Evolutionary conservation across 2,113 vertebrate species (phyloP).

Genomic region (Forbesichthys agassizii): DNA sequence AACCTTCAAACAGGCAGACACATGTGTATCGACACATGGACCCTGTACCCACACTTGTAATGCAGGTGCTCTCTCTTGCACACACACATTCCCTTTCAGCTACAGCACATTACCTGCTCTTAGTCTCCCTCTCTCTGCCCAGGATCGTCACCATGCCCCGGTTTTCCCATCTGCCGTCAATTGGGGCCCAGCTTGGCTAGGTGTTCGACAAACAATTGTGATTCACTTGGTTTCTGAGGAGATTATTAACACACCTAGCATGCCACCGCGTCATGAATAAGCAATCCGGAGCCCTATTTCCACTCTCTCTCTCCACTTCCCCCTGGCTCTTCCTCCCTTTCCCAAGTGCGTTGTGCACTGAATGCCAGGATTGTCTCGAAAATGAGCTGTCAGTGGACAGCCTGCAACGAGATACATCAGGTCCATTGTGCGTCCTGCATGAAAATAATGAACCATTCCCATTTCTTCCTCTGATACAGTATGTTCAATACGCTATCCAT

Average conservation of each 20-base stretch:
- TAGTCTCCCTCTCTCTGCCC: conserved; percentile 71
- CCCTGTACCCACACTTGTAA: conserved; percentile 50
- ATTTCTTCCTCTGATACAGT: conserved; percentile 64
- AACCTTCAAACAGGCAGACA: conserved; percentile 62
- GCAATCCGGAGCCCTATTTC: conserved; percentile 73
- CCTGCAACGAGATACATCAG: conserved; percentile 76
- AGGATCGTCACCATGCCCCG: conserved; percentile 65
- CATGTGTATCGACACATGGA: conserved; percentile 1
- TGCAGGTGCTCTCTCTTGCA: conserved; percentile 62
- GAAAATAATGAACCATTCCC: conserved; percentile 78
- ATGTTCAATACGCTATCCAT: conserved; percentile 75
- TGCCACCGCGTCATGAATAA: conserved; percentile 76
- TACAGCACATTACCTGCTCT: conserved; percentile 71
- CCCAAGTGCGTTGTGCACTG: conserved; percentile 58
- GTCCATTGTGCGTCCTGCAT: conserved; percentile 66
- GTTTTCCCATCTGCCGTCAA: conserved; percentile 67
- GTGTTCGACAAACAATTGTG: conserved; percentile 78
- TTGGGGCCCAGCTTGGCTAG: conserved; percentile 60
- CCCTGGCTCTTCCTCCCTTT: conserved; percentile 33
- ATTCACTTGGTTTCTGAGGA: conserved; percentile 72
- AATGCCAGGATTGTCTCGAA: conserved; percentile 77
- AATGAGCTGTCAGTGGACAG: conserved; percentile 77
- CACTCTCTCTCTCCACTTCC: conserved; percentile 37
- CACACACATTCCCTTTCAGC: conserved; percentile 63
- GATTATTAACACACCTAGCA: conserved; percentile 81